Percentiles rank a stretch among this genome's conserved stretches.
These are phyloP conservation scores for Lucinisca nassula DNA, from an alignment of 2,888 invertebrate species.

Conservation along the genomic window DNA sequence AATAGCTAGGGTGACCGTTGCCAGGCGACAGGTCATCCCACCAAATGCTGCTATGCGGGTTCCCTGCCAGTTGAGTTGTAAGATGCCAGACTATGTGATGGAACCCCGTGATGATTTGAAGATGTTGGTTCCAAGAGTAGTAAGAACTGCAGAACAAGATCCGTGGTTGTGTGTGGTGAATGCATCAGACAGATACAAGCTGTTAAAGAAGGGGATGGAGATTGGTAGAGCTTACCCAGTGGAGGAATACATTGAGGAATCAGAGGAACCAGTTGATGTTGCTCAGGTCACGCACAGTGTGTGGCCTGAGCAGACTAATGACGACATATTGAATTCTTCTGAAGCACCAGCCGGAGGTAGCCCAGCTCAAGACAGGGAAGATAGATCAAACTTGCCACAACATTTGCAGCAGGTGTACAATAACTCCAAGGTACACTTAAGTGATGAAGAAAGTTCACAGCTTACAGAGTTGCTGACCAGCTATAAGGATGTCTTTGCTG, in stretches of 20 bases:
- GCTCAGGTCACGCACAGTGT: background rate
- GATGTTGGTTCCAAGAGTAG: conserved; percentile 25
- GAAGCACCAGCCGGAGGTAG: background rate
- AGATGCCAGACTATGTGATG: conserved; percentile 33
- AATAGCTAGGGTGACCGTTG: conserved; percentile 28
- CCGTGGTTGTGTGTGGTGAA: conserved; percentile 43
- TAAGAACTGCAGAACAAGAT: background rate
- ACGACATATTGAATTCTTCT: background rate
- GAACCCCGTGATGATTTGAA: conserved; percentile 30
- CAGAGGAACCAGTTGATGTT: background rate
- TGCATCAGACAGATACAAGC: conserved; percentile 1
- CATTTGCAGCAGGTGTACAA: conserved; percentile 22
- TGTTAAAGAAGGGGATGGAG: conserved; percentile 24
- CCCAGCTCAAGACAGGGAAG: no score
- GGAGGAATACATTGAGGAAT: background rate
- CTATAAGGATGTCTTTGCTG: conserved; percentile 13
- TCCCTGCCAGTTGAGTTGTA: conserved; percentile 3
- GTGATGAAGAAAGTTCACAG: background rate
- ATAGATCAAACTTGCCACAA: background rate
- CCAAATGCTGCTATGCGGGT: conserved; percentile 44
- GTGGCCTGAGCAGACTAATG: background rate
- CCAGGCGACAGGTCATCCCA: conserved; percentile 20
- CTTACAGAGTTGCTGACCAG: background rate
- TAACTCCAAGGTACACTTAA: background rate
- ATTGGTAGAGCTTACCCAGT: conserved; percentile 25